Conservation (phyloP, 2,888 invertebrate genomes). For the Orthosia gracilis region DNA sequence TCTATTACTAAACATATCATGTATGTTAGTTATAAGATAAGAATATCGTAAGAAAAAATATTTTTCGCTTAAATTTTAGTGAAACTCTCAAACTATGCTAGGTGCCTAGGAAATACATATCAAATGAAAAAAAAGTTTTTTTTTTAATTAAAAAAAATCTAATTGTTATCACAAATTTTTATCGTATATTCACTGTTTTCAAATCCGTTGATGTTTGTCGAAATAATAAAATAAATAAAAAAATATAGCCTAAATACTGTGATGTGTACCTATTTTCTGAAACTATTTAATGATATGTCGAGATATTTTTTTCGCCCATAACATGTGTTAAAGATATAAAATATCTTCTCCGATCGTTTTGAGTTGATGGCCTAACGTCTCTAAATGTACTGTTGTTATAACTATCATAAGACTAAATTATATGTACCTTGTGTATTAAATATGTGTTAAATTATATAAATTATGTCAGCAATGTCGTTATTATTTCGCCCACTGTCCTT, state of each 20-base stretch:
- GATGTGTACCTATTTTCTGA: slow-evolving; percentile 85
- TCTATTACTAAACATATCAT: slow-evolving; percentile 76
- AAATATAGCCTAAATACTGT: slow-evolving; percentile 79
- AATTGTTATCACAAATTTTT: slow-evolving; percentile 66
- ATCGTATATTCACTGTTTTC: slow-evolving; percentile 63
- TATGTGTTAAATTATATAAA: slow-evolving; percentile 88
- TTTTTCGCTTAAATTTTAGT: slow-evolving; percentile 73
- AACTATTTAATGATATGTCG: slow-evolving; percentile 68
- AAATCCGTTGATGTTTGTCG: slow-evolving; percentile 67
- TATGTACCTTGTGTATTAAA: slow-evolving; percentile 83
- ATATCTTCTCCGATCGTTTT: slow-evolving; percentile 80
- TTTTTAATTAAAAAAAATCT: slow-evolving; percentile 48
- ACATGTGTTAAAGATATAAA: slow-evolving; percentile 84
- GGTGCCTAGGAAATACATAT: slow-evolving; percentile 87
- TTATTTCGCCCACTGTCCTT: slow-evolving; percentile 48
- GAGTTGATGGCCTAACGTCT: slow-evolving; percentile 79
- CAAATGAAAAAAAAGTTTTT: slow-evolving; percentile 72
- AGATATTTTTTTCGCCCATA: slow-evolving; percentile 84
- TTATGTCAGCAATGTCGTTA: slow-evolving; percentile 85
- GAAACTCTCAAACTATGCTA: slow-evolving; percentile 75
- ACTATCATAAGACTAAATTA: slow-evolving; percentile 75
- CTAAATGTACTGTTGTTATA: slow-evolving; percentile 68
- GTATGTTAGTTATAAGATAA: slow-evolving; percentile 68
- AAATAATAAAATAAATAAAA: slow-evolving; percentile 52
- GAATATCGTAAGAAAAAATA: slow-evolving; percentile 64